A percentile compares a stretch with the other conserved stretches of the same genome.
phyloP scores from a whole-genome alignment of 2,113 vertebrate species.

The Oreochromis aureus region DNA sequence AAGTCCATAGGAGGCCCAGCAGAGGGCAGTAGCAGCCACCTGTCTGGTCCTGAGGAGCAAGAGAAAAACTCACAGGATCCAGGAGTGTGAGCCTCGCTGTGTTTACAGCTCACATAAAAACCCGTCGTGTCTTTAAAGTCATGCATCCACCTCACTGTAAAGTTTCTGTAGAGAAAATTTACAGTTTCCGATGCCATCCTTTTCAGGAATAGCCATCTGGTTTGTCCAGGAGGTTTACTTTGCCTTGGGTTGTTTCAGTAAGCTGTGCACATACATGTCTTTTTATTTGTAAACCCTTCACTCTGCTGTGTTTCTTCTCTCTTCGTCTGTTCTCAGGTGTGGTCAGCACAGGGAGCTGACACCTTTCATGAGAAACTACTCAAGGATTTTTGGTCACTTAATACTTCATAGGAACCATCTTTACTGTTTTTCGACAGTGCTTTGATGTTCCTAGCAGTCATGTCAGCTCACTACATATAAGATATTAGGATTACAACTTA shows the following conservation, averaged over 20 bases:
- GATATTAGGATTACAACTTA: not conserved
- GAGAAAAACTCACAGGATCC: slow-evolving; percentile 13
- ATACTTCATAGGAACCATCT: not conserved
- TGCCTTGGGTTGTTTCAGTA: slow-evolving; percentile 51
- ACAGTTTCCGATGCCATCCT: slow-evolving; percentile 36
- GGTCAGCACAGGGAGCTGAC: slow-evolving; percentile 52
- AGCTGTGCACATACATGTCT: slow-evolving; percentile 21
- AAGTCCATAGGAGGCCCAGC: slow-evolving; percentile 17
- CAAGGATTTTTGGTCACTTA: not conserved
- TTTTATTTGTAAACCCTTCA: slow-evolving; percentile 24
- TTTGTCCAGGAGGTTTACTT: slow-evolving; percentile 35
- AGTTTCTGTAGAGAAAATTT: slow-evolving; percentile 32
- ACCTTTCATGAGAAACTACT: slow-evolving; percentile 29
- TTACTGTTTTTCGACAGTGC: not conserved
- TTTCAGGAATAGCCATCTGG: slow-evolving; percentile 53
- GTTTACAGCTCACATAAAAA: slow-evolving; percentile 22
- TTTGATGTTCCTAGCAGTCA: not conserved
- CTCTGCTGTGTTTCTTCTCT: slow-evolving; percentile 23
- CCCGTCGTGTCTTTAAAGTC: slow-evolving; percentile 49
- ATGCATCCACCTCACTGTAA: slow-evolving; percentile 38
- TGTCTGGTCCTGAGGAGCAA: not conserved
- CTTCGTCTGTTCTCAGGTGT: slow-evolving; percentile 56
- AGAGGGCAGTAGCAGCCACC: slow-evolving; percentile 44
- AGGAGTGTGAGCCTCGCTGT: slow-evolving; percentile 38
- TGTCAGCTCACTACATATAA: not conserved